Conservation (phyloP, 1,140 invertebrate species). For the Philopotamus ludificatus region DNA sequence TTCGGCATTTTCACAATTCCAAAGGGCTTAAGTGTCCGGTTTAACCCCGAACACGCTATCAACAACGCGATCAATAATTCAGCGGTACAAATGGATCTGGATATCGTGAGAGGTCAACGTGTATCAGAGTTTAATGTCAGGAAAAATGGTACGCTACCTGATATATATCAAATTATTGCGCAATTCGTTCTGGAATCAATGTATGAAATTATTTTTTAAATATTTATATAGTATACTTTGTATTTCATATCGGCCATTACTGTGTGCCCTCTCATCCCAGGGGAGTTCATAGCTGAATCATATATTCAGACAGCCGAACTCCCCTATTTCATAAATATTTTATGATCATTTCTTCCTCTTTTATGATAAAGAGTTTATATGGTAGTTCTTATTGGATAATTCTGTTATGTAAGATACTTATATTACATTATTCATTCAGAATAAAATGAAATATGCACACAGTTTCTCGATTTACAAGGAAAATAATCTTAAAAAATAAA, state of each 20-base stretch:
- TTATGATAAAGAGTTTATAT: constrained; percentile 3
- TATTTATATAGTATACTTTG: background rate
- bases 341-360: no score
- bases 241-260: constrained; percentile 19
- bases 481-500: no score
- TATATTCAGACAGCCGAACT: background rate
- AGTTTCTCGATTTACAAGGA: no score
- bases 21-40: no score
- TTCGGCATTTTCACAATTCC: background rate
- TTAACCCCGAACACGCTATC: background rate
- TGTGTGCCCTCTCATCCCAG: constrained; percentile 13
- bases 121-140: background rate
- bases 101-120: constrained; percentile 9
- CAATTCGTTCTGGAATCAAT: background rate
- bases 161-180: no score
- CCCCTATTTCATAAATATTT: constrained; percentile 9
- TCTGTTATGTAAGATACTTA: background rate
- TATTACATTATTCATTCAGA: background rate
- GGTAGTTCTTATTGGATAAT: background rate
- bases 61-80: background rate
- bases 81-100: background rate
- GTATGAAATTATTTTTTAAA: background rate
- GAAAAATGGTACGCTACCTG: background rate
- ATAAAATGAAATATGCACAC: no score
- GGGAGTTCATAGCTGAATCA: constrained; percentile 7